A percentile compares a stretch with the other conserved stretches of the same genome.
Evolutionary conservation across 2,113 vertebrate species (phyloP).

Genomic region (Melozone crissalis): DNA sequence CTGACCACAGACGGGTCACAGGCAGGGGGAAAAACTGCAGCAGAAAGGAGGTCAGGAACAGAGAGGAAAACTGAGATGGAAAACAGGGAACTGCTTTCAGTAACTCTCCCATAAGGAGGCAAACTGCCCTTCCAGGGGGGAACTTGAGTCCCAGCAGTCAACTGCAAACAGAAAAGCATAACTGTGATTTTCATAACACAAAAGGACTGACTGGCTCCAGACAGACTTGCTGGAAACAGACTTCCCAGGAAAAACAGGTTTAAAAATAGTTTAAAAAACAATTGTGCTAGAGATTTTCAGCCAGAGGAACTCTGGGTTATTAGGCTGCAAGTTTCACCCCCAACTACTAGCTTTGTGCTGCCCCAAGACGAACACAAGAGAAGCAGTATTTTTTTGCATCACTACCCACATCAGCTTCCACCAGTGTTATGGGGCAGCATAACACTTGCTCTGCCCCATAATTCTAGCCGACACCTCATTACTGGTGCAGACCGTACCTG

Average conservation of each 20-base stretch:
- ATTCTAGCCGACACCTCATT: background rate
- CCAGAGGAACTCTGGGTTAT: background rate
- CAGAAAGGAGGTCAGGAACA: background rate
- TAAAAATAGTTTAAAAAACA: background rate
- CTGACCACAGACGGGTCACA: background rate
- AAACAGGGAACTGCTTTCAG: conserved; percentile 29
- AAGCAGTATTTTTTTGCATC: background rate
- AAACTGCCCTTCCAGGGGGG: background rate
- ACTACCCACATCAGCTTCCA: background rate
- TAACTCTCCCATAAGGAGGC: background rate
- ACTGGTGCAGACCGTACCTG: background rate
- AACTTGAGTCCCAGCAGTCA: background rate
- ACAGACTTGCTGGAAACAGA: background rate
- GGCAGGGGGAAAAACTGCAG: background rate
- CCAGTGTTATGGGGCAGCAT: background rate
- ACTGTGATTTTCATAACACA: background rate
- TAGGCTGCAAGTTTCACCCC: background rate
- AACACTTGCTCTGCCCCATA: background rate
- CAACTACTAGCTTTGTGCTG: background rate
- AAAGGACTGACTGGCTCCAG: background rate
- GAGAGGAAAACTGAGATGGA: background rate
- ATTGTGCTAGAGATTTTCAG: background rate
- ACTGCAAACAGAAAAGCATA: background rate
- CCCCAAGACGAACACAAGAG: background rate
- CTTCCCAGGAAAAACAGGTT: background rate